Percentiles rank a stretch among this genome's conserved stretches.
phyloP scores from a whole-genome alignment of 2,797 vertebrate species.

The Rhinoraja longicauda region DNA sequence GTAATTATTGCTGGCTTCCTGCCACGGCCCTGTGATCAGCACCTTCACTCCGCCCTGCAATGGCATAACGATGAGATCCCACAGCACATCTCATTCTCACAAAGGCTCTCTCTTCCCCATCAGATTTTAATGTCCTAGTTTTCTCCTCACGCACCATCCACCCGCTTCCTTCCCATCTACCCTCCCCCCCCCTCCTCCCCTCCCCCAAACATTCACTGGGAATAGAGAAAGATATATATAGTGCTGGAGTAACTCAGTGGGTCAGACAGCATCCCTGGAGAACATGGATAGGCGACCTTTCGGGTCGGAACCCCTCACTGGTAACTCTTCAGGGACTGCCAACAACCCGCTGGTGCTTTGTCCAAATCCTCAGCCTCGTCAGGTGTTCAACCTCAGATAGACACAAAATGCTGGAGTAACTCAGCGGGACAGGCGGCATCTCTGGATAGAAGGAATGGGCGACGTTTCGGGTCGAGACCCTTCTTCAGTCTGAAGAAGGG shows the following conservation, averaged over 20 bases:
- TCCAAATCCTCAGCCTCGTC: background rate
- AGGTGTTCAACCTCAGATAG: background rate
- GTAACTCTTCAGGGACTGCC: background rate
- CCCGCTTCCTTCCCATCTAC: no score
- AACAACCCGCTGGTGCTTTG: background rate
- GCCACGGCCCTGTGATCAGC: slow-evolving; percentile 96
- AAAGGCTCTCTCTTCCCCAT: background rate
- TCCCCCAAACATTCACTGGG: background rate
- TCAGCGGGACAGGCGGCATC: no score
- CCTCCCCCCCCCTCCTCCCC: no score
- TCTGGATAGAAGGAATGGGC: no score
- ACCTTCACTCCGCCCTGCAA: slow-evolving; percentile 94
- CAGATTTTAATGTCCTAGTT: background rate
- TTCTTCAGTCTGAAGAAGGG: no score
- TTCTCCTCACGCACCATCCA: background rate
- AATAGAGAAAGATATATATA: no score
- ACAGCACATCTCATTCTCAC: background rate
- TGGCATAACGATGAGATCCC: slow-evolving; percentile 36
- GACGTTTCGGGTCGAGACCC: no score
- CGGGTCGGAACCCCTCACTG: no score
- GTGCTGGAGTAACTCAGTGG: no score
- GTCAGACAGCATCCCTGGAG: no score
- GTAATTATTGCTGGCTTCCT: slow-evolving; percentile 93
- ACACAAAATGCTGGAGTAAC: no score
- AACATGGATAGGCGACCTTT: no score